phyloP scores from a whole-genome alignment of 2,888 invertebrate genomes.

The Sesia bembeciformis region DNA sequence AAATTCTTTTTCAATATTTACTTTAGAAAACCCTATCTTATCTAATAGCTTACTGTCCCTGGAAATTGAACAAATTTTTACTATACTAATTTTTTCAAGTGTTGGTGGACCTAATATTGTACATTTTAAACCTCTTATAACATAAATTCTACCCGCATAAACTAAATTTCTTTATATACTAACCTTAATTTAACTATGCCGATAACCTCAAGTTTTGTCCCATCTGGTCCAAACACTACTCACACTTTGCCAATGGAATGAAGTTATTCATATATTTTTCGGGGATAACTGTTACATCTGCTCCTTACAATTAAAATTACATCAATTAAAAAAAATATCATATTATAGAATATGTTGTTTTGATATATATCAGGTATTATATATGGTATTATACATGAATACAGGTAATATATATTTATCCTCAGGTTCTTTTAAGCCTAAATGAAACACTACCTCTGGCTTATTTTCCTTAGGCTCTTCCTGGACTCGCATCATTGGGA shows the following conservation, averaged over 20 bases:
- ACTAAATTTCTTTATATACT: background rate
- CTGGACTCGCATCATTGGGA: background rate
- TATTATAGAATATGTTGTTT: background rate
- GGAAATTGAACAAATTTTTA: background rate
- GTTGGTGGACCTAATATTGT: conserved; percentile 3
- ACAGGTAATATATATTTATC: background rate
- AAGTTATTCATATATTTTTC: too few species aligned
- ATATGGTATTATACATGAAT: too few species aligned
- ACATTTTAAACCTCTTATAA: conserved; percentile 1
- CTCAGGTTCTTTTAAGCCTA: background rate
- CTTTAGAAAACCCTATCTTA: background rate
- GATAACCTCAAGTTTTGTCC: background rate
- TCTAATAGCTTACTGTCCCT: too few species aligned
- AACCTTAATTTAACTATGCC: background rate
- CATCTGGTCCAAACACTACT: conserved; percentile 2
- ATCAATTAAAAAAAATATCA: conserved; percentile 1
- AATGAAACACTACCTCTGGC: background rate
- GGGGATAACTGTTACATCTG: conserved; percentile 1
- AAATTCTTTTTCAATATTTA: background rate
- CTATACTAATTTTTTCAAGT: background rate
- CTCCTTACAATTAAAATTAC: too few species aligned
- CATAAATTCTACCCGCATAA: conserved; percentile 1
- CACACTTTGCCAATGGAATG: background rate
- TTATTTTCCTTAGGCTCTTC: background rate
- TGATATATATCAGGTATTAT: background rate